Evolutionary conservation across 2,888 invertebrate genomes (phyloP).

Genomic region (Arrhopalites spinosus): DNA sequence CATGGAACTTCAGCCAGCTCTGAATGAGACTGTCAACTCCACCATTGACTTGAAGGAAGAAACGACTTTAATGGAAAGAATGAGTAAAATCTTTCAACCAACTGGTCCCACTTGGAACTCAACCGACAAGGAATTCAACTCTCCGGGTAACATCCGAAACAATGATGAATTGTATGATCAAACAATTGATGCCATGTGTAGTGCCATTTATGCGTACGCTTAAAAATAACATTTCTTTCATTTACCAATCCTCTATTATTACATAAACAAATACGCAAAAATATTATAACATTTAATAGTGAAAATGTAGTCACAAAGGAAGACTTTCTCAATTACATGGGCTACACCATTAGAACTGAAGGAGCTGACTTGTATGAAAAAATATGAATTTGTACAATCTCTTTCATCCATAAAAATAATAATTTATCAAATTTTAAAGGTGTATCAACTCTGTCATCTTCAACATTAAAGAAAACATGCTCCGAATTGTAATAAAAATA

Average conservation of each 20-base stretch:
- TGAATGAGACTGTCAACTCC: neutral
- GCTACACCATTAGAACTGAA: neutral
- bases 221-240: too few species aligned
- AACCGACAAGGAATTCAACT: neutral
- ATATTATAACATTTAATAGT: neutral
- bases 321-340: neutral
- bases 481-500: neutral
- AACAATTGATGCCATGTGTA: neutral
- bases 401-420: neutral
- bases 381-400: neutral
- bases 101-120: neutral
- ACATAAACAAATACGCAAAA: too few species aligned
- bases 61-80: neutral
- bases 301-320: neutral
- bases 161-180: neutral
- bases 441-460: neutral
- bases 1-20: neutral
- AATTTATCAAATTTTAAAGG: too few species aligned
- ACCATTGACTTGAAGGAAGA: neutral
- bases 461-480: neutral
- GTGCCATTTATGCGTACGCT: constrained; percentile 14
- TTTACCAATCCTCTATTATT: too few species aligned
- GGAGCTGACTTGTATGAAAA: neutral
- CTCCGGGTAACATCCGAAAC: neutral
- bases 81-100: neutral